Percentiles rank a stretch among this genome's conserved stretches.
Evolutionary conservation across 2,113 vertebrate genomes (phyloP).

Genomic region (Sphaerodactylus townsendi): DNA sequence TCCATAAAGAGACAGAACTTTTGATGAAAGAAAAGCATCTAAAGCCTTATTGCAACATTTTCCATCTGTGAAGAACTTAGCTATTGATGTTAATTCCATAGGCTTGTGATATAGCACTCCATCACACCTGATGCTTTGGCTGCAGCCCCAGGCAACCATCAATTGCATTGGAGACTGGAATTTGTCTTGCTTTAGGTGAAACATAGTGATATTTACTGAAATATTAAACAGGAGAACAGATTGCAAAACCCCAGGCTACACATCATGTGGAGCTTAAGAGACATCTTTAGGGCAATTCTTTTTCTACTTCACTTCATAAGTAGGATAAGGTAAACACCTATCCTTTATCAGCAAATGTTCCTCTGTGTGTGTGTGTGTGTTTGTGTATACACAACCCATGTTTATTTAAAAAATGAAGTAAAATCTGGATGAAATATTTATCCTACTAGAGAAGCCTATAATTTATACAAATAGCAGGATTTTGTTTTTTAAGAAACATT

Average conservation of each 20-base stretch:
- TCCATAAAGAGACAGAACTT: constrained; percentile 44
- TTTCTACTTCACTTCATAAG: constrained; percentile 71
- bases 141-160: constrained; percentile 52
- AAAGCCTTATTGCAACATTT: constrained; percentile 53
- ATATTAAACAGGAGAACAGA: constrained; percentile 75
- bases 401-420: constrained; percentile 53
- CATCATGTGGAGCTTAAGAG: constrained; percentile 62
- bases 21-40: constrained; percentile 6
- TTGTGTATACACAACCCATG: constrained; percentile 40
- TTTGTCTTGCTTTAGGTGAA: constrained; percentile 75
- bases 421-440: constrained; percentile 37
- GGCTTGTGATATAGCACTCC: constrained; percentile 59
- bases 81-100: constrained; percentile 61
- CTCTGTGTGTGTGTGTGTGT: no score
- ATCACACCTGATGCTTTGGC: constrained; percentile 69
- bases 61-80: constrained; percentile 58
- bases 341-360: constrained; percentile 65
- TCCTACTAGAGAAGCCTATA: constrained; percentile 15
- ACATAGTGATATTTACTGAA: constrained; percentile 75
- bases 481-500: constrained; percentile 8
- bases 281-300: constrained; percentile 68
- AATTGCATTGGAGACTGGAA: constrained; percentile 61
- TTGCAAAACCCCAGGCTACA: constrained; percentile 72
- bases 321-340: constrained; percentile 73
- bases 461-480: constrained; percentile 26